phyloP scores from a whole-genome alignment of 2,797 vertebrate genomes.

The Premnoplex brunnescens region DNA sequence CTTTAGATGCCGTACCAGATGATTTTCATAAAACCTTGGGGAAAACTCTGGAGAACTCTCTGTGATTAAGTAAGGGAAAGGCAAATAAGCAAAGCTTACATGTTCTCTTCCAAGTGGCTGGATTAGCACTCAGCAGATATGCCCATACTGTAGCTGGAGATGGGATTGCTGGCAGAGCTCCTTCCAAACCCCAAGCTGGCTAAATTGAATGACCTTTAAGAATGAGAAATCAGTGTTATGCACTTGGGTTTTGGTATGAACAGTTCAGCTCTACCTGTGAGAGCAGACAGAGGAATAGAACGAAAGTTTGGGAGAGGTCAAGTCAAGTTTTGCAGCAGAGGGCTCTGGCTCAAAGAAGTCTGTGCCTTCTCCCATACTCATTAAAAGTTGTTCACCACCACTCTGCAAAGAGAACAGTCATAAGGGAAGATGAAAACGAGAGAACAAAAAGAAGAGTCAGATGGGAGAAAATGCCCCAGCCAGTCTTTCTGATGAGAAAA shows the following conservation, averaged over 20 bases:
- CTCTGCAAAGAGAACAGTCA: background rate
- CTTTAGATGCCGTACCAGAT: background rate
- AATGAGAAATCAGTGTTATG: background rate
- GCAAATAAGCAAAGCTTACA: background rate
- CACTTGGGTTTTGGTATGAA: background rate
- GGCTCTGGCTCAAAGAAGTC: background rate
- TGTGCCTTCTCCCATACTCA: background rate
- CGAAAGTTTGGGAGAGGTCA: background rate
- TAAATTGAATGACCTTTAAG: background rate
- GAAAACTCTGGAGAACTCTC: background rate
- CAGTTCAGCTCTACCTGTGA: background rate
- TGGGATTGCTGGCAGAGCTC: background rate
- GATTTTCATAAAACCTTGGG: constrained; percentile 27
- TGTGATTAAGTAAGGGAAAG: constrained; percentile 1
- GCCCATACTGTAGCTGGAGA: background rate
- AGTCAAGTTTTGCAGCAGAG: background rate
- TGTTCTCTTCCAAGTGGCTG: background rate
- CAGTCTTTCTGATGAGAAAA: background rate
- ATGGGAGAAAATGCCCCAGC: background rate
- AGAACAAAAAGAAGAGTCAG: background rate
- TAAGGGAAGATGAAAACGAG: background rate
- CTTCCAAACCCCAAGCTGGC: background rate
- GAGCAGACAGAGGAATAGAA: background rate
- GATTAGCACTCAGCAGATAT: background rate
- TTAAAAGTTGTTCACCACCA: background rate